Percentiles rank a stretch among this genome's conserved stretches.
phyloP scores from a whole-genome alignment of 2,113 vertebrate genomes.

The Microcebus murinus region DNA sequence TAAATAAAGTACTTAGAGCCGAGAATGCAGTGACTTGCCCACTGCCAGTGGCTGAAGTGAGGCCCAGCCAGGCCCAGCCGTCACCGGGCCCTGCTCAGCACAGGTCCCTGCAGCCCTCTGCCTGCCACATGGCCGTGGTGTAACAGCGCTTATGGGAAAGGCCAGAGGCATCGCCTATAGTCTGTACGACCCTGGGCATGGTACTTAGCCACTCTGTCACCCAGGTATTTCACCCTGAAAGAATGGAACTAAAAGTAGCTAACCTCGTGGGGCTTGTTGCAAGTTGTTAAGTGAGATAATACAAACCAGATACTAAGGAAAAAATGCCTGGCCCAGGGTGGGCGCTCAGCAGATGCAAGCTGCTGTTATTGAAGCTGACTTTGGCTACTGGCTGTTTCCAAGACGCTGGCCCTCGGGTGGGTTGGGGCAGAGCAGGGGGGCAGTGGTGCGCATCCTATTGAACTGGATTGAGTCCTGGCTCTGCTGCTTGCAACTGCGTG shows the following conservation, averaged over 20 bases:
- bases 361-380: not conserved
- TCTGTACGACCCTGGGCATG: not conserved
- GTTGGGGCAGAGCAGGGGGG: rapidly evolving
- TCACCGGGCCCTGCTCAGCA: rapidly evolving
- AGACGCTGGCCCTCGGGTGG: rapidly evolving
- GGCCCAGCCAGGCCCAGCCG: not conserved
- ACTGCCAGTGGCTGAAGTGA: no score
- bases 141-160: rapidly evolving
- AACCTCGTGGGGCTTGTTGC: not conserved
- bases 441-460: rapidly evolving
- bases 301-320: not conserved
- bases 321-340: not conserved
- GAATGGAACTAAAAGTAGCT: not conserved
- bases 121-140: rapidly evolving
- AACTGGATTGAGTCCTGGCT: not conserved
- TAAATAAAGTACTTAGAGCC: not conserved
- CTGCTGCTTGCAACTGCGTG: not conserved
- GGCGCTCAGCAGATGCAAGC: not conserved
- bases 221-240: not conserved
- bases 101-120: rapidly evolving
- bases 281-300: not conserved
- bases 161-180: no score
- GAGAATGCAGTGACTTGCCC: not conserved
- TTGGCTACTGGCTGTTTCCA: not conserved
- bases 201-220: not conserved